phyloP scores from a whole-genome alignment of 1,140 invertebrate species.

The Rhizoglyphus robini region DNA sequence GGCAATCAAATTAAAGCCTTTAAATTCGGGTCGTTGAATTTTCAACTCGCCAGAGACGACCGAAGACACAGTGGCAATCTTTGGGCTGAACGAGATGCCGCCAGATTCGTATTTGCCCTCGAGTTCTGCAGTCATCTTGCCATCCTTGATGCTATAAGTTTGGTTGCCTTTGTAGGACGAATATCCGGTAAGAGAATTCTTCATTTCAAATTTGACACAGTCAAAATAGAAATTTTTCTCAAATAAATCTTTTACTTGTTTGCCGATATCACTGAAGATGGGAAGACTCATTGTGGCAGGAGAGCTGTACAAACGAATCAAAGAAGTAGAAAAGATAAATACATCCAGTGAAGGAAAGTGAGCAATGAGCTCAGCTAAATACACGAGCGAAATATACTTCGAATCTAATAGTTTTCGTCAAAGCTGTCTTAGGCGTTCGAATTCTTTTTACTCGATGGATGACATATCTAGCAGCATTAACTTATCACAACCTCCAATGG shows the following conservation, averaged over 20 bases:
- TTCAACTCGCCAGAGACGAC: not conserved
- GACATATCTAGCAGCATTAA: too few species aligned
- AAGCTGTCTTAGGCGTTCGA: too few species aligned
- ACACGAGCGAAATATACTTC: too few species aligned
- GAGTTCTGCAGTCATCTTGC: not conserved
- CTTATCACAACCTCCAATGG: too few species aligned
- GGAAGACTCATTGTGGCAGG: not conserved
- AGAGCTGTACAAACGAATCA: not conserved
- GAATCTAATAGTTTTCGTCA: too few species aligned
- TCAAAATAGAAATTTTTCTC: slow-evolving; percentile 11
- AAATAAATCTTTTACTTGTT: not conserved
- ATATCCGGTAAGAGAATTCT: not conserved
- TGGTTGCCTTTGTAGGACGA: not conserved
- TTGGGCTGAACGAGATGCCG: not conserved
- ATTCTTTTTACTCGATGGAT: too few species aligned
- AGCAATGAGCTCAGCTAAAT: not conserved
- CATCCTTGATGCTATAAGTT: slow-evolving; percentile 1
- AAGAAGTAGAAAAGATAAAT: not conserved
- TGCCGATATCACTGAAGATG: slow-evolving; percentile 1
- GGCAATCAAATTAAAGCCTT: not conserved
- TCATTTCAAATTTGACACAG: not conserved
- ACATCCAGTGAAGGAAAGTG: not conserved
- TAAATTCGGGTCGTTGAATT: not conserved
- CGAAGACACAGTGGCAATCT: not conserved
- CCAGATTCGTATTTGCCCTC: not conserved